phyloP scores from a whole-genome alignment of 1,140 invertebrate genomes.

The Zaprionus camerounensis region DNA sequence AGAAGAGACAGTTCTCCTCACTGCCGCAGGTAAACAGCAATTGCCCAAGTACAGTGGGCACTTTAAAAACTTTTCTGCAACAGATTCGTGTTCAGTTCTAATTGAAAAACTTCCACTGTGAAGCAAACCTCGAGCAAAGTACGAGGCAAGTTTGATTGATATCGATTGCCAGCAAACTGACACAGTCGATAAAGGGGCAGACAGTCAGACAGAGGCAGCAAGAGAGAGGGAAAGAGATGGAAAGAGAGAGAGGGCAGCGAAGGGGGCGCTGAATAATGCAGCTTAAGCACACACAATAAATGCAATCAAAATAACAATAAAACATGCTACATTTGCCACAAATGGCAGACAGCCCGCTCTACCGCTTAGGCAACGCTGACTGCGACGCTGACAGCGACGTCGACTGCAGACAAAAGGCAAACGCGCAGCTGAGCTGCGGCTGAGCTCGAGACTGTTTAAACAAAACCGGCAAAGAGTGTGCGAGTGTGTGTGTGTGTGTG shows the following conservation, averaged over 20 bases:
- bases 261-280: constrained; percentile 67
- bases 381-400: constrained; percentile 32
- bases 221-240: constrained; percentile 49
- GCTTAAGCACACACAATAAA: constrained; percentile 84
- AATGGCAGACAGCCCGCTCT: constrained; percentile 56
- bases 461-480: constrained; percentile 43
- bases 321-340: constrained; percentile 80
- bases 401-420: constrained; percentile 43
- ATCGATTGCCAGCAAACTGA: not conserved
- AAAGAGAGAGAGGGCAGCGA: not conserved
- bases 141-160: not conserved
- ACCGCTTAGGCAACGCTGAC: constrained; percentile 25
- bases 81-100: not conserved
- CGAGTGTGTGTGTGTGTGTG: not conserved
- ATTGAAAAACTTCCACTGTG: not conserved
- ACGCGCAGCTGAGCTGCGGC: constrained; percentile 32
- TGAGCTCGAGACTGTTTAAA: constrained; percentile 54
- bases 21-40: constrained; percentile 6
- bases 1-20: not conserved
- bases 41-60: not conserved
- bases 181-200: not conserved
- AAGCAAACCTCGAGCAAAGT: not conserved
- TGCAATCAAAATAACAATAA: constrained; percentile 84
- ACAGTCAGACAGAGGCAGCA: constrained; percentile 4
- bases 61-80: not conserved